Conservation (phyloP, 2,113 vertebrate genomes). For the Gorsachius goisagi region DNA sequence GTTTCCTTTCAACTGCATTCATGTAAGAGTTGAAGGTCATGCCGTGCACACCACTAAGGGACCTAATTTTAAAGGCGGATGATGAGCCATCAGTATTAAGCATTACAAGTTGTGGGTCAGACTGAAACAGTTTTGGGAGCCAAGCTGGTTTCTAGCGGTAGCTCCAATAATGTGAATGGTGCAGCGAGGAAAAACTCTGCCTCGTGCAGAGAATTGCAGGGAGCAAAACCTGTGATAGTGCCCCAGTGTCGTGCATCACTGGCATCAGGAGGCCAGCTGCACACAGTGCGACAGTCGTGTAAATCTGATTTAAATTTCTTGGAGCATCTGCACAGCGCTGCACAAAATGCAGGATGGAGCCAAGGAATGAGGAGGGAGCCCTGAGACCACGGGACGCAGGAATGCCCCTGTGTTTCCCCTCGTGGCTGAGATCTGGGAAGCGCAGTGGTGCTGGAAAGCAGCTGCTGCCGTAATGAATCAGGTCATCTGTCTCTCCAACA, state of each 20-base stretch:
- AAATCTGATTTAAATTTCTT: neutral
- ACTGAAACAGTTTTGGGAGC: neutral
- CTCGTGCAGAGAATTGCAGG: neutral
- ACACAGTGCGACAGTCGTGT: accelerated
- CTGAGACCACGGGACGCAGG: neutral
- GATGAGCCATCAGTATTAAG: neutral
- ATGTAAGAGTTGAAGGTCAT: neutral
- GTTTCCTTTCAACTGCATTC: constrained; percentile 36
- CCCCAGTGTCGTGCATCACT: accelerated
- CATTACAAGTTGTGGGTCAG: neutral
- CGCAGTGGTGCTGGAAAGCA: neutral
- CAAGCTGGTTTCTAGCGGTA: neutral
- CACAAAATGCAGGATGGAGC: neutral
- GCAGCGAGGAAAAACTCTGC: neutral
- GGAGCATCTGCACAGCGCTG: neutral
- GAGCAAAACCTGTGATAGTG: neutral
- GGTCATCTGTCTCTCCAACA: neutral
- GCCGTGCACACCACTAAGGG: neutral
- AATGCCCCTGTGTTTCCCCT: neutral
- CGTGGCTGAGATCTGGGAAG: accelerated
- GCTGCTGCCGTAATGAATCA: neutral
- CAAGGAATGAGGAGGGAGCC: neutral
- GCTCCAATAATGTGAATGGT: neutral
- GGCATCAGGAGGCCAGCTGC: accelerated
- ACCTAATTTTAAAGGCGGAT: constrained; percentile 6